These are phyloP conservation scores for Brachyhypopomus occidentalis DNA, from an alignment of 2,113 vertebrate genomes.

Conservation along the genomic window DNA sequence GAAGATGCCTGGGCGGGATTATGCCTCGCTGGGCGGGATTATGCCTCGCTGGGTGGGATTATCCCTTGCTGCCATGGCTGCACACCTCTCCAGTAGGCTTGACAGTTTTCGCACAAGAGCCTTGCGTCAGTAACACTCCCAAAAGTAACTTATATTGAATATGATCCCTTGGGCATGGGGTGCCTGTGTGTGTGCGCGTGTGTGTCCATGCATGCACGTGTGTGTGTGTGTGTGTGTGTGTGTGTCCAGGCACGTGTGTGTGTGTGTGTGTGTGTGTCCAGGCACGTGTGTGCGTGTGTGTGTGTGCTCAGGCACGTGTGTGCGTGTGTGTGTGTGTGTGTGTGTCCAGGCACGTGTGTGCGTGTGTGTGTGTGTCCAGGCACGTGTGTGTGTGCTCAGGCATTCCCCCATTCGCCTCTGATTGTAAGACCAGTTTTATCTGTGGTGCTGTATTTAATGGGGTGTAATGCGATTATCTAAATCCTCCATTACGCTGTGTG, in stretches of 20 bases:
- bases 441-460: slow-evolving; percentile 71
- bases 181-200: too few species aligned
- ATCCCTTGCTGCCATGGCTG: neutral
- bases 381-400: too few species aligned
- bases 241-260: too few species aligned
- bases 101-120: neutral
- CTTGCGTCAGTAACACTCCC: neutral
- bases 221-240: too few species aligned
- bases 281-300: too few species aligned
- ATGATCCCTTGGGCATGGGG: slow-evolving; percentile 5
- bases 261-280: too few species aligned
- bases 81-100: neutral
- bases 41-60: neutral
- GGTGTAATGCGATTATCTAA: slow-evolving; percentile 77
- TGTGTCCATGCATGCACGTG: too few species aligned
- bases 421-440: slow-evolving; percentile 63
- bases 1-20: neutral
- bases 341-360: too few species aligned
- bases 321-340: too few species aligned
- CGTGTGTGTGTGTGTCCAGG: too few species aligned
- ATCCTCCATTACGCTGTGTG: slow-evolving; percentile 73
- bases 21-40: too few species aligned
- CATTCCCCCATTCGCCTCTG: slow-evolving; percentile 30
- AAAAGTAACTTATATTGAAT: neutral
- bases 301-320: too few species aligned